Evolutionary conservation across 1,140 invertebrate species (phyloP), one percentile per base, ranked within the genome.

Genomic region (Zaprionus ornatus): DNA sequence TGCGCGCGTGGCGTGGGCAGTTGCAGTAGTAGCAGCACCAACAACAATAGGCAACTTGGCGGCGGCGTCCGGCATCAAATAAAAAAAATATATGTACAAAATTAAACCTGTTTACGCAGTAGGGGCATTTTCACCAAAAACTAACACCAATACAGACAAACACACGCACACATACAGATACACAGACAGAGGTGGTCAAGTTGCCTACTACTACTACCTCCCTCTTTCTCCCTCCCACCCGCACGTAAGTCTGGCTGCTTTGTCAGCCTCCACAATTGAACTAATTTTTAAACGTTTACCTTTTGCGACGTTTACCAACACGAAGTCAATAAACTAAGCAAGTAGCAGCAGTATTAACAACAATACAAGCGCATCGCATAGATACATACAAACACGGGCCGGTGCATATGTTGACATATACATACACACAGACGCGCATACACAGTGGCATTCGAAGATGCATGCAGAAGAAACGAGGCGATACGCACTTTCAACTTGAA

Each of bases 71-170:
- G 73, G 73, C 67, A 65, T 29, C 71, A 71, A 71, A 63, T 76
- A 32, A 10, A 32, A 32, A 66, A 76, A 76, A 17, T 64, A 66
- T 66, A 66, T 66, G 45, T 64, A 35, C 66, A 60, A 65, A 57
- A 57, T 32, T 78, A 74, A 78, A 78, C 71, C 75, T 69, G 70
- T 78, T 78, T 77, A 74, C 60, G 45, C 64, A 67, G 59, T 63
- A 68, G 71, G 64, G 55, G 60, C 71, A 78, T 78, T 78, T 78
- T 78, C 75, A 74, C 75, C 71, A 78, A 73, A 68, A 73, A 61
- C 70, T 45, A 68, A 57, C 56, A 64, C 61, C 17, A 27, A 59
- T 15, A 25, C 40, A 64, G 4, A 52, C 37, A 25, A 27, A n/a
- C 19, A 55, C 21, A 64, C 13, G 27, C 27, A 61, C 10, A 63